phyloP scores from a whole-genome alignment of 2,113 vertebrate genomes.

The Gobius niger region DNA sequence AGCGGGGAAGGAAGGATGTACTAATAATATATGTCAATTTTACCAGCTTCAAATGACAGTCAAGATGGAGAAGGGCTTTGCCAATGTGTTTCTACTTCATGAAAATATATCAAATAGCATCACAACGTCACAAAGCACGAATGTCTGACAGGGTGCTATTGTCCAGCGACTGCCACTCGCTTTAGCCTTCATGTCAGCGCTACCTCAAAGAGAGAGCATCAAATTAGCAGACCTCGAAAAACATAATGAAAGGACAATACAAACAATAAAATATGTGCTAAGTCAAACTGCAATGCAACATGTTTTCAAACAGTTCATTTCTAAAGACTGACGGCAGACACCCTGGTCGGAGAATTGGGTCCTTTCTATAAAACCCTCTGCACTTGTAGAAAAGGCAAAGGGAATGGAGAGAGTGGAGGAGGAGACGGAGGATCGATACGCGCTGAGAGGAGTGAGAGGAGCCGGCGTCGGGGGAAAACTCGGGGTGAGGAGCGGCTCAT shows the following conservation, averaged over 20 bases:
- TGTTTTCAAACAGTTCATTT: no score
- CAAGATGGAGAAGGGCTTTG: neutral
- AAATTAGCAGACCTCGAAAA: no score
- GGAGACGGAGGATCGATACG: conserved; percentile 49
- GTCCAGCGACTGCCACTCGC: no score
- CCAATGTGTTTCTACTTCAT: neutral
- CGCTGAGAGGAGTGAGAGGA: conserved; percentile 32
- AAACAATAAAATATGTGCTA: no score
- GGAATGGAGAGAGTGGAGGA: conserved; percentile 7
- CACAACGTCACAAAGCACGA: no score
- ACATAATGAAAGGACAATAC: no score
- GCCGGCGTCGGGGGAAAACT: conserved; percentile 59
- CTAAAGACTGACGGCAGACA: neutral
- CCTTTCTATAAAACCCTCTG: neutral
- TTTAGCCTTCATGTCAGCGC: no score
- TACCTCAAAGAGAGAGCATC: no score
- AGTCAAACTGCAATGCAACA: no score
- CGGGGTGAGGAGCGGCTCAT: conserved; percentile 46
- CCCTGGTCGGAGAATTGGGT: neutral
- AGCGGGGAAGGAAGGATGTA: neutral
- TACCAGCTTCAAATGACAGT: conserved; percentile 3
- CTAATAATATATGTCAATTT: neutral
- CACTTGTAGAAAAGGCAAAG: neutral
- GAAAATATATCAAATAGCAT: neutral
- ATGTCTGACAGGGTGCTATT: no score